Base-by-base conservation (phyloP, 2,888 invertebrate species). In the Amitus sp. region DNA sequence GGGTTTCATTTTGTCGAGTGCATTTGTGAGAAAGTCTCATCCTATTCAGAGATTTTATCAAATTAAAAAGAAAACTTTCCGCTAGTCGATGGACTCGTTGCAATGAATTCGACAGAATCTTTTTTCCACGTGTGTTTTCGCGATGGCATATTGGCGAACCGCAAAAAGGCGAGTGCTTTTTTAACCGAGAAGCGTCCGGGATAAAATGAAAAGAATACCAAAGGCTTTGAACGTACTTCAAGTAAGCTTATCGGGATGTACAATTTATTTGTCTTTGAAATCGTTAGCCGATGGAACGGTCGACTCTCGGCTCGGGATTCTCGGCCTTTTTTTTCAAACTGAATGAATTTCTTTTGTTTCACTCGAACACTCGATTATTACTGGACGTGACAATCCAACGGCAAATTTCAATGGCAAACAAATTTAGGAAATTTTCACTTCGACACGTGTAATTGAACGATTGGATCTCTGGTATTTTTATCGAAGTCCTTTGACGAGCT, bases 401-500 rank as follows among this genome's bases (percentile, higher is more conserved):
- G n/a, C n/a, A n/a, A n/a, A n/a, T n/a, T n/a, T n/a, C n/a, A n/a
- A n/a, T n/a, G n/a, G n/a, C n/a, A n/a, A n/a, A n/a, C n/a, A n/a
- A n/a, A n/a, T n/a, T n/a, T n/a, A n/a, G n/a, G n/a, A n/a, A n/a
- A n/a, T n/a, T n/a, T n/a, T n/a, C n/a, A n/a, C n/a, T n/a, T n/a
- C n/a, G n/a, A n/a, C n/a, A n/a, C n/a, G n/a, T n/a, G 27, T 33
- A 43, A 19, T 40, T 47, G 52, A 59, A 37, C 37, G 48, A 45
- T 20, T 37, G 46, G 23, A 53, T 50, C 37, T 51, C 9, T 57
- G 33, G 39, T 48, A 39, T 51, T 53, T 65, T 61, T 54, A 48
- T 53, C 56, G 40, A 53, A 60, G 33, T 52, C 53, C 64, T 64
- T 60, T 60, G 60, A 60, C 57, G 45, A 54, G 57, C 49, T 43